Evolutionary conservation across 2,113 vertebrate genomes (phyloP).

Genomic region (Petaurus breviceps): DNA sequence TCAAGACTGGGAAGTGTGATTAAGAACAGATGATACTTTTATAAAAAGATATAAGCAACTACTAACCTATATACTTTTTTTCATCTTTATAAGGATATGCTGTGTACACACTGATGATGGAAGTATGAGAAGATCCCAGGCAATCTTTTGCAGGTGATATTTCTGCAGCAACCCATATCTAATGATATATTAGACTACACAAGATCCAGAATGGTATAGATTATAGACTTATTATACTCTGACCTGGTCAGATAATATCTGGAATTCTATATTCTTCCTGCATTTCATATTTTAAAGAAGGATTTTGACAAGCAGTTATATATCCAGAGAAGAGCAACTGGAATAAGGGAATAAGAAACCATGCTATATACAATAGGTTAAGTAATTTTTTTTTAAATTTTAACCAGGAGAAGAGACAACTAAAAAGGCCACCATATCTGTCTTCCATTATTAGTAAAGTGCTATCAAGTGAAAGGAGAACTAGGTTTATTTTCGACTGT

Average conservation of each 20-base stretch:
- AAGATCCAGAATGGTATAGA: no score
- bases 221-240: no score
- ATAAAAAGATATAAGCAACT: not conserved
- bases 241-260: no score
- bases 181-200: no score
- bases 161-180: no score
- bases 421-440: not conserved
- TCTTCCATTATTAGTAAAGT: not conserved
- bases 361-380: not conserved
- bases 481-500: not conserved
- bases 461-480: not conserved
- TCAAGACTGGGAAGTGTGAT: not conserved
- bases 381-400: not conserved
- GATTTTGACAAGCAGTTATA: no score
- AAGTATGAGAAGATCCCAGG: not conserved
- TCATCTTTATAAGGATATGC: not conserved
- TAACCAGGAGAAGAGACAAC: not conserved
- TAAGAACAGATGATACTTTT: not conserved
- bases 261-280: no score
- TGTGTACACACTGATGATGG: not conserved
- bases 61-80: not conserved
- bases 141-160: not conserved
- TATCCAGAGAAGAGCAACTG: not conserved
- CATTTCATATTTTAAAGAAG: no score
- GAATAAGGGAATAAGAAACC: not conserved